A percentile compares a stretch with the other conserved stretches of the same genome.
phyloP scores from a whole-genome alignment of 2,797 vertebrate species.

The Argyrosomus regius region DNA sequence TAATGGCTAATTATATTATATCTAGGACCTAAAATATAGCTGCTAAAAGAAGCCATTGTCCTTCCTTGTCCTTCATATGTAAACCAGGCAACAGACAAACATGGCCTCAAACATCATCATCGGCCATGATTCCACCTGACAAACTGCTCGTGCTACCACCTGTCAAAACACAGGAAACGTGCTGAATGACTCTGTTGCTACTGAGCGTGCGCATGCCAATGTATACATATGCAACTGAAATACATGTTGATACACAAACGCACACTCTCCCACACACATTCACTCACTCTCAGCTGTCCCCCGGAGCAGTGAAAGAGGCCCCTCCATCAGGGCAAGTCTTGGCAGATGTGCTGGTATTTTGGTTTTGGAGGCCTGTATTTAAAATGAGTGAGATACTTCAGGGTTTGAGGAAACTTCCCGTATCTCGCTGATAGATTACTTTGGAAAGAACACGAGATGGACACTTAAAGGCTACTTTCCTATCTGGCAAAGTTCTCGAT shows the following conservation, averaged over 20 bases:
- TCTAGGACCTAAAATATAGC: background rate
- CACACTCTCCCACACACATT: background rate
- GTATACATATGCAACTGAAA: conserved; percentile 6
- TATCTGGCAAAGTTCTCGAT: conserved; percentile 38
- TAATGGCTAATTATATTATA: background rate
- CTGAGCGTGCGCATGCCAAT: background rate
- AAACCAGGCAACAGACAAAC: conserved; percentile 18
- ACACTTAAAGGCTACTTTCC: conserved; percentile 29
- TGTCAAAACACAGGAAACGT: conserved; percentile 76
- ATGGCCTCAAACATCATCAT: background rate
- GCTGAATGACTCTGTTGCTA: conserved; percentile 43
- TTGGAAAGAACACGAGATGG: conserved; percentile 20
- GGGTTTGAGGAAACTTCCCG: conserved; percentile 71
- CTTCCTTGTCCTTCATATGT: background rate
- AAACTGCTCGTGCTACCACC: conserved; percentile 57
- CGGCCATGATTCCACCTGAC: conserved; percentile 18
- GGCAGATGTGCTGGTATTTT: conserved; percentile 82
- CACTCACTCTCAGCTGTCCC: background rate
- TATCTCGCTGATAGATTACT: conserved; percentile 49
- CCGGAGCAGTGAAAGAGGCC: conserved; percentile 56
- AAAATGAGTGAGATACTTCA: conserved; percentile 82
- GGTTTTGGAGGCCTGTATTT: conserved; percentile 81
- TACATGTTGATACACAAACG: conserved; percentile 38
- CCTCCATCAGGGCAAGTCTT: conserved; percentile 73
- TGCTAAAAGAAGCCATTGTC: background rate